Evolutionary conservation across 2,888 invertebrate species (phyloP), one percentile per base, ranked within the genome.

Genomic region (Cetonia aurata): DNA sequence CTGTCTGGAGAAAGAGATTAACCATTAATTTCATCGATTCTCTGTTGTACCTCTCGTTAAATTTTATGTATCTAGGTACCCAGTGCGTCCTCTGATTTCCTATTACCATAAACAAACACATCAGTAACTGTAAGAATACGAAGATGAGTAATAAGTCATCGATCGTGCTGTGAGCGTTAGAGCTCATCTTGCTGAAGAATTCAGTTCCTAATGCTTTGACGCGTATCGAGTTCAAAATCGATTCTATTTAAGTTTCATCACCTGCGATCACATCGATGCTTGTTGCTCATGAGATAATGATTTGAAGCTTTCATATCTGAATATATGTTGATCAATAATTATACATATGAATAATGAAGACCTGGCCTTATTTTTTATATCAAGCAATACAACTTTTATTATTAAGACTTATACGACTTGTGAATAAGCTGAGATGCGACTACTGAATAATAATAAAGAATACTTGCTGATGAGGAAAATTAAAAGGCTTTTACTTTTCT

Each of bases 81-180:
- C 48, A 33, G 33, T 13, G 48, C 31, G 59, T 59, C 48, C 59
- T 33, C 62, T 31, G 37, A 48, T 62, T 62, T 62, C 33, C 46
- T 46, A 62, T 62, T 62, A 62, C 33, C 62, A 62, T 62, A 62
- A 62, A 62, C 62, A 62, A 62, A 62, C 62, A 62, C 33, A 25
- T 25, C 48, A 37, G 48, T 46, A 62, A 62, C 33, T n/a, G 48
- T 62, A 62, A 62, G 37, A 62, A 62, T 62, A 48, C 48, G 46
- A 13, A 13, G 31, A n/a, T 62, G 31, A 10, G 31, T 15, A 53
- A 17, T 53, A 44, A 15, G 12, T 62, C 13, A 12, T 48, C 15
- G 62, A 48, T 48, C 62, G 15, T 62, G 48, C 62, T 62, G 62
- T 62, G 62, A 50, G 19, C 13, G 19, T 19, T 15, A 17, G 50